A percentile compares a stretch with the other conserved stretches of the same genome.
phyloP scores from a whole-genome alignment of 2,888 invertebrate species.

The Anodontia alba region DNA sequence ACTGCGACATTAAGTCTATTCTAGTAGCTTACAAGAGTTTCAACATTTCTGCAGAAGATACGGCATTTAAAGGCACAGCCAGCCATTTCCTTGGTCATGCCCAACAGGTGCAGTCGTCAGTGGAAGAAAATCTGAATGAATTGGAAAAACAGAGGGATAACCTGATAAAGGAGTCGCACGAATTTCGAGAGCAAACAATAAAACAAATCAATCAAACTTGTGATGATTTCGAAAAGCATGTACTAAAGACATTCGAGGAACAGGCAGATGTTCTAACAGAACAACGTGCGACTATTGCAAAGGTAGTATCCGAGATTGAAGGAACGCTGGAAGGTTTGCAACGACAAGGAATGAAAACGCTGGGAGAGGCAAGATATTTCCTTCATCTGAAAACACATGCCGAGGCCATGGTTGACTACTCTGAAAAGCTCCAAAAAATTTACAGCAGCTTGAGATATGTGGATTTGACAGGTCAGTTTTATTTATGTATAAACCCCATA shows the following conservation, averaged over 20 bases:
- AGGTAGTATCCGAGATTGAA: neutral
- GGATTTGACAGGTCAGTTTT: neutral
- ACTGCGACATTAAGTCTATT: neutral
- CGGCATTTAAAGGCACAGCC: slow-evolving; percentile 1
- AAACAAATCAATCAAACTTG: neutral
- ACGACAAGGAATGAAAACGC: neutral
- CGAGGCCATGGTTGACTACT: neutral
- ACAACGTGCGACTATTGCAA: neutral
- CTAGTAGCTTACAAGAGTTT: neutral
- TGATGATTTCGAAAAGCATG: neutral
- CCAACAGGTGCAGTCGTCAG: neutral
- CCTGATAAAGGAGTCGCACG: neutral
- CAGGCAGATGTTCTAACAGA: neutral
- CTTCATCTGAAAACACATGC: neutral
- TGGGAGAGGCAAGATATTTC: neutral
- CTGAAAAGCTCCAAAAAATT: neutral
- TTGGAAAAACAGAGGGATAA: neutral
- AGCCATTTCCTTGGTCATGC: neutral
- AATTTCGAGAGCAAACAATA: neutral
- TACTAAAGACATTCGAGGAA: neutral
- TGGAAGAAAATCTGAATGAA: neutral
- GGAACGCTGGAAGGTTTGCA: neutral
- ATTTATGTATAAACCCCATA: neutral
- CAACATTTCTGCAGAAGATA: neutral
- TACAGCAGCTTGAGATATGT: neutral